Percentiles rank a stretch among this genome's conserved stretches.
Evolutionary conservation across 2,888 invertebrate species (phyloP).

Genomic region (Perizoma flavofasciatum): DNA sequence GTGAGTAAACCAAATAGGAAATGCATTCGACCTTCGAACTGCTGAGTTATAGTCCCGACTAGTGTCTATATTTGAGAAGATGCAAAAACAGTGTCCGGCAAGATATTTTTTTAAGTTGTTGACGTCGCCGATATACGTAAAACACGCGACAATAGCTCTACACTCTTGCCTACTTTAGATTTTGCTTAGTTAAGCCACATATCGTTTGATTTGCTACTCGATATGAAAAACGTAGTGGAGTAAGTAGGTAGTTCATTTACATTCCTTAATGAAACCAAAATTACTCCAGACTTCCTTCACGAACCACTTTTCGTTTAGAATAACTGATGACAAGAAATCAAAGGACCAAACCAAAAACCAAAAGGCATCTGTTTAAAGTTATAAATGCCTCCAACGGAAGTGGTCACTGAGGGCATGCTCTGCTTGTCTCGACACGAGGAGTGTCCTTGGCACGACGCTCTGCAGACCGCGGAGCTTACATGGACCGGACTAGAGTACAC

Average conservation of each 20-base stretch:
- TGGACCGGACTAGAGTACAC: conserved; percentile 94
- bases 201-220: too few species aligned
- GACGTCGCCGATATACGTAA: too few species aligned
- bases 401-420: conserved; percentile 79
- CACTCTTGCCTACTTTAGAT: too few species aligned
- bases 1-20: conserved; percentile 12
- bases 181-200: too few species aligned
- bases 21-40: conserved; percentile 17
- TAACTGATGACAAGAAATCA: conserved; percentile 24
- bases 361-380: conserved; percentile 31
- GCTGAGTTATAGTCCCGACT: background rate
- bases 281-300: conserved; percentile 12
- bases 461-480: conserved; percentile 83
- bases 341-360: conserved; percentile 20
- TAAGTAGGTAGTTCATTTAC: too few species aligned
- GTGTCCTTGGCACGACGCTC: conserved; percentile 85
- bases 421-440: conserved; percentile 86
- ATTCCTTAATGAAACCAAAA: too few species aligned
- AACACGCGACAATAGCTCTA: too few species aligned
- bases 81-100: conserved; percentile 22
- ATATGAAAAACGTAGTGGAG: too few species aligned
- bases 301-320: conserved; percentile 11
- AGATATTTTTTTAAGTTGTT: background rate
- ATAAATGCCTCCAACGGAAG: conserved; percentile 82
- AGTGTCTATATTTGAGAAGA: conserved; percentile 26